Evolutionary conservation across 1,140 invertebrate species (phyloP).

Genomic region (Drosophila obscura): DNA sequence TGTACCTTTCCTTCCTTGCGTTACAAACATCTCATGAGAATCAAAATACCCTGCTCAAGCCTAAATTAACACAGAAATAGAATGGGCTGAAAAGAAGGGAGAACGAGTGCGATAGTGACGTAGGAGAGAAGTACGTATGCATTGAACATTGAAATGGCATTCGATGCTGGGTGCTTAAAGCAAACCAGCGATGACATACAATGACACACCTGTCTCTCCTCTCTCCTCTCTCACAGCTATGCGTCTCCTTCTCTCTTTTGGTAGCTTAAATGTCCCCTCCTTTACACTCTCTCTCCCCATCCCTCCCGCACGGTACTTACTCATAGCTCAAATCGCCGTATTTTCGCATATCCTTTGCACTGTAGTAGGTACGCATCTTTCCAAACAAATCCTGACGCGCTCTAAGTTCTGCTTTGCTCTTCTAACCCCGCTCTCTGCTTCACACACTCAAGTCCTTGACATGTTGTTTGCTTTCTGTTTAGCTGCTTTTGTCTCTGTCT

Average conservation of each 20-base stretch:
- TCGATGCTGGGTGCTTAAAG: constrained; percentile 43
- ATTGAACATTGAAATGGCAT: constrained; percentile 63
- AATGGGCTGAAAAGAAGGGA: constrained; percentile 2
- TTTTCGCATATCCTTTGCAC: constrained; percentile 71
- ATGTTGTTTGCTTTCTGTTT: constrained; percentile 40
- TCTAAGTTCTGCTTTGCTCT: constrained; percentile 11
- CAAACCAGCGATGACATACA: constrained; percentile 56
- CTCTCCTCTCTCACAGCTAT: not conserved
- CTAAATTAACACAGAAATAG: too few species aligned
- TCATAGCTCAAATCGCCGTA: constrained; percentile 80
- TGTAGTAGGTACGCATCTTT: constrained; percentile 75
- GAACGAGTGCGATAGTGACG: too few species aligned
- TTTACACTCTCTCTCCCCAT: not conserved
- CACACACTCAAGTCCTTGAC: constrained; percentile 59
- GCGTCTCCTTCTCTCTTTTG: not conserved
- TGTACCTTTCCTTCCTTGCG: too few species aligned
- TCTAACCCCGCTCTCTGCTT: not conserved
- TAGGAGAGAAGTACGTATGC: not conserved
- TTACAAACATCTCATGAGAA: too few species aligned
- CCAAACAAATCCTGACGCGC: constrained; percentile 35
- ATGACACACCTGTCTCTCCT: constrained; percentile 31
- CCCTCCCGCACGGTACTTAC: constrained; percentile 49
- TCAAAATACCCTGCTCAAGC: too few species aligned
- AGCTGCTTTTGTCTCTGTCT: constrained; percentile 11
- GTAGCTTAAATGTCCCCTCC: too few species aligned